Percentiles rank a stretch among this genome's conserved stretches.
Evolutionary conservation across 2,113 vertebrate genomes (phyloP).

Genomic region (Glareola pratincola): DNA sequence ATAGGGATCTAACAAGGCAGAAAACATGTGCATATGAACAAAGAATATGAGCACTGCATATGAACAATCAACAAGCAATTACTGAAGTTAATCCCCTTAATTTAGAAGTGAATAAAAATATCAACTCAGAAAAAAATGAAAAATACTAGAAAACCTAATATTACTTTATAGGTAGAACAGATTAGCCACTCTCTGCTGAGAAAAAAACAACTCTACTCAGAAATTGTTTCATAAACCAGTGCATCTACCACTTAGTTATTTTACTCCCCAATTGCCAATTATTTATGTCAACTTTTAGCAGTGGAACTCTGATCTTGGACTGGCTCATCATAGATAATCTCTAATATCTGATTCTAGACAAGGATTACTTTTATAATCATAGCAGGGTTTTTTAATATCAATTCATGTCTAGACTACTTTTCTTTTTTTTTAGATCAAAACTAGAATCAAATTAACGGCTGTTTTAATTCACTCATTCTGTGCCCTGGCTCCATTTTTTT

Average conservation of each 20-base stretch:
- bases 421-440: not conserved
- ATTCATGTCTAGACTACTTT: not conserved
- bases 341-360: not conserved
- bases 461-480: not conserved
- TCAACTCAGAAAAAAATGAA: not conserved
- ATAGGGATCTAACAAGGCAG: not conserved
- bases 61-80: not conserved
- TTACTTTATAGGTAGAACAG: not conserved
- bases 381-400: not conserved
- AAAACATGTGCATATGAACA: not conserved
- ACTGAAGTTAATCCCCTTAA: not conserved
- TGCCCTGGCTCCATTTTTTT: not conserved
- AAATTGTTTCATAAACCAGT: not conserved
- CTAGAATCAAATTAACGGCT: not conserved
- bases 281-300: not conserved
- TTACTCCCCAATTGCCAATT: not conserved
- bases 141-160: not conserved
- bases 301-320: not conserved
- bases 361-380: not conserved
- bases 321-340: not conserved
- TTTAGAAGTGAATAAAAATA: not conserved
- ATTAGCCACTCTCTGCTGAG: not conserved
- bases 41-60: not conserved
- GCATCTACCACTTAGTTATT: not conserved
- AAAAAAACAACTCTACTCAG: not conserved